Evolutionary conservation across 2,888 invertebrate species (phyloP).

Genomic region (Azorinus chamasolen): DNA sequence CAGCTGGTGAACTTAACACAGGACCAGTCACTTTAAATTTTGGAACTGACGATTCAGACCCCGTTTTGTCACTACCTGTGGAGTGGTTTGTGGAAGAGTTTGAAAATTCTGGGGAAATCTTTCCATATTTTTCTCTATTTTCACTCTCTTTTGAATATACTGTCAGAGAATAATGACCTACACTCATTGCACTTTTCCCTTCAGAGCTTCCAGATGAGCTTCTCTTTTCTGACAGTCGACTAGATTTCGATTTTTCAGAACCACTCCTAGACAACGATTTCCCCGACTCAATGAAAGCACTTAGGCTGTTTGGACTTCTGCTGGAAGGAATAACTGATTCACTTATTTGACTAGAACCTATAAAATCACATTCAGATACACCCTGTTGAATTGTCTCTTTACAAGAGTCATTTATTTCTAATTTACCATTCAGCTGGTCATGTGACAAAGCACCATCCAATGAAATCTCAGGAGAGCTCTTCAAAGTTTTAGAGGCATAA

Average conservation of each 20-base stretch:
- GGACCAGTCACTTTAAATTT: no score
- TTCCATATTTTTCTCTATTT: no score
- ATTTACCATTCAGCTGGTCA: no score
- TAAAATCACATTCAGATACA: neutral
- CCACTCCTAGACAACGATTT: conserved; percentile 9
- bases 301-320: no score
- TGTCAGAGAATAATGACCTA: neutral
- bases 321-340: no score
- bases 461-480: no score
- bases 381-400: neutral
- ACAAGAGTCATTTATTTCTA: neutral
- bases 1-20: no score
- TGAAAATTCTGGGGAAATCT: conserved; percentile 7
- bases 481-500: no score
- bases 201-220: conserved; percentile 16
- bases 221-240: neutral
- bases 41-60: neutral
- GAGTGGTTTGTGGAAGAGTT: conserved; percentile 7
- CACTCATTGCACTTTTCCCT: conserved; percentile 22
- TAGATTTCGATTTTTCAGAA: conserved; percentile 11
- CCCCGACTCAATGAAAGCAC: neutral
- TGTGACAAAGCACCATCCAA: no score
- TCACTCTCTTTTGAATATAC: no score
- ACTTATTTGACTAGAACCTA: no score
- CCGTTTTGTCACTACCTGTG: conserved; percentile 18